Conservation (phyloP, 2,113 vertebrate genomes). For the Cervus canadensis region DNA sequence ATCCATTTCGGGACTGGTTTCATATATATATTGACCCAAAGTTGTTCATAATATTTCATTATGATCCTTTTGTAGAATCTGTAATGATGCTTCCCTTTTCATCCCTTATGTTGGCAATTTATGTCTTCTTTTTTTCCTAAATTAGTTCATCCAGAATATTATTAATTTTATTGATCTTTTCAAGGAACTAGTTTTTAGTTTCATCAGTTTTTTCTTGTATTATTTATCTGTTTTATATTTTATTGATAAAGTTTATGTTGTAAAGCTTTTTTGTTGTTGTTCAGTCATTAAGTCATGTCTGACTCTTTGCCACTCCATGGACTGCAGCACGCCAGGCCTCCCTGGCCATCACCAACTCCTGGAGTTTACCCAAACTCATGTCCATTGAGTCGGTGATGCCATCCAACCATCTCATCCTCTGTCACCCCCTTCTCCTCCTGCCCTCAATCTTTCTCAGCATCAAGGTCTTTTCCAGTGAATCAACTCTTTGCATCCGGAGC, state of each 20-base stretch:
- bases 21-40: not conserved
- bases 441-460: not conserved
- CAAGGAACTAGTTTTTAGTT: not conserved
- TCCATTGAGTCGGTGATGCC: not conserved
- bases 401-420: not conserved
- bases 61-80: not conserved
- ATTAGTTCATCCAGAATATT: not conserved
- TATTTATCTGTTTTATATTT: not conserved
- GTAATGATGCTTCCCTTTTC: not conserved
- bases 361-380: not conserved
- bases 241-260: not conserved
- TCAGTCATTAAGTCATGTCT: not conserved
- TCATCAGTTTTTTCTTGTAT: not conserved
- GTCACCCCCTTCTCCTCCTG: not conserved
- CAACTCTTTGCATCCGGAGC: not conserved
- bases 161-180: not conserved
- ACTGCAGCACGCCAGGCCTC: not conserved
- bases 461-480: not conserved
- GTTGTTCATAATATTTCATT: not conserved
- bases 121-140: not conserved
- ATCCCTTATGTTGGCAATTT: not conserved
- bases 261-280: not conserved
- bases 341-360: not conserved
- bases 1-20: not conserved
- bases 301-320: not conserved